These are phyloP conservation scores for Cydia pomonella DNA, from an alignment of 1,140 invertebrate species.

Conservation along the genomic window DNA sequence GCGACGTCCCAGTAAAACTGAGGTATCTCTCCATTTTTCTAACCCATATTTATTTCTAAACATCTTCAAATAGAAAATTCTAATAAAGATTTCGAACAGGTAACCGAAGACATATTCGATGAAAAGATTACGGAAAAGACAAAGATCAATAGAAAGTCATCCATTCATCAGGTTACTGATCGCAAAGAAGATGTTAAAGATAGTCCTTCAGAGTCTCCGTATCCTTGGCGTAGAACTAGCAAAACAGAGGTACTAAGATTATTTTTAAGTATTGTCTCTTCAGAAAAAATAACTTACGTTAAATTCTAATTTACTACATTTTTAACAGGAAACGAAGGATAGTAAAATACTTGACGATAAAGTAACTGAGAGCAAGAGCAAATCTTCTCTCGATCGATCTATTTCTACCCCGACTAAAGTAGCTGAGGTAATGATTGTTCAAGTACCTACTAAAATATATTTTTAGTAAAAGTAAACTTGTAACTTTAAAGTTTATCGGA, in stretches of 20 bases:
- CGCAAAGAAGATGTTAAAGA: conserved; percentile 39
- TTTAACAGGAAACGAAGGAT: conserved; percentile 37
- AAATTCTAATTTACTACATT: not conserved
- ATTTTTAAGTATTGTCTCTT: not conserved
- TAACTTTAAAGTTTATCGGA: not conserved
- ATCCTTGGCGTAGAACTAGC: conserved; percentile 50
- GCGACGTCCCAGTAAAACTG: conserved; percentile 56
- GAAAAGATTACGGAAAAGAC: conserved; percentile 39
- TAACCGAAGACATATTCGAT: conserved; percentile 36
- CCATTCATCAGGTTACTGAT: conserved; percentile 48
- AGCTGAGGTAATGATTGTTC: not conserved
- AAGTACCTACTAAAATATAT: no score
- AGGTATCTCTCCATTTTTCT: conserved; percentile 48
- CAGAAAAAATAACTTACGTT: not conserved
- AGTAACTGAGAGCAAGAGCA: not conserved
- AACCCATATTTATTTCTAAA: not conserved
- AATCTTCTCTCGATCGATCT: conserved; percentile 18
- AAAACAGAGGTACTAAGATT: conserved; percentile 46
- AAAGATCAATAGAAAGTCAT: conserved; percentile 46
- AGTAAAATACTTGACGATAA: conserved; percentile 8
- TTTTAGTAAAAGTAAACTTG: no score
- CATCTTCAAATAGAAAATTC: not conserved
- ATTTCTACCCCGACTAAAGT: not conserved
- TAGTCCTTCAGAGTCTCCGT: conserved; percentile 46
- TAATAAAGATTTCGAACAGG: conserved; percentile 34